phyloP scores from a whole-genome alignment of 2,888 invertebrate species.

The Volucella zonaria region DNA sequence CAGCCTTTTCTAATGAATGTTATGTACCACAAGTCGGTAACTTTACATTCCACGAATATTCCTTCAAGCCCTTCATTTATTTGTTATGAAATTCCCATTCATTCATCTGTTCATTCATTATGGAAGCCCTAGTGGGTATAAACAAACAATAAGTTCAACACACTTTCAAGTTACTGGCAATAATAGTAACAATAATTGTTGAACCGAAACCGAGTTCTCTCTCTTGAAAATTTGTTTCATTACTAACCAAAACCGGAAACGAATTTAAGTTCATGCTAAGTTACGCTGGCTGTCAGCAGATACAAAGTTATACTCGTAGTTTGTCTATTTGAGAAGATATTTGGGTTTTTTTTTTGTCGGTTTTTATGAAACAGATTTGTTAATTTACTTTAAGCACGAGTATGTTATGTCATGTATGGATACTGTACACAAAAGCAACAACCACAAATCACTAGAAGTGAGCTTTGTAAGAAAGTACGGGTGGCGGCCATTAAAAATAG shows the following conservation, averaged over 20 bases:
- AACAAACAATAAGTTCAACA: conserved; percentile 28
- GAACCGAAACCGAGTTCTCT: background rate
- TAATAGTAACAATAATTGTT: background rate
- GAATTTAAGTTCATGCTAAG: conserved; percentile 10
- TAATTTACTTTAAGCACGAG: conserved; percentile 7
- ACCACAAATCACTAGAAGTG: conserved; percentile 24
- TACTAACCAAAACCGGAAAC: background rate
- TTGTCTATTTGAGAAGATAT: conserved; percentile 27
- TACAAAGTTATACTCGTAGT: conserved; percentile 1
- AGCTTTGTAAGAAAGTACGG: conserved; percentile 36
- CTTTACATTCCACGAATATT: no score
- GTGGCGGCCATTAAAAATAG: conserved; percentile 51
- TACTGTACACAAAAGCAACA: conserved; percentile 1
- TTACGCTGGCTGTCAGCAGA: background rate
- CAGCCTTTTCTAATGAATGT: no score
- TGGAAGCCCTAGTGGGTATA: background rate
- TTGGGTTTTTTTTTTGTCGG: conserved; percentile 10
- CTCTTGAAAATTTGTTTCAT: conserved; percentile 10
- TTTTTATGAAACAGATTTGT: conserved; percentile 19
- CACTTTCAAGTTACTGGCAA: conserved; percentile 7
- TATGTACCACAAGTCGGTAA: no score
- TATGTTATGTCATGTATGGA: conserved; percentile 26
- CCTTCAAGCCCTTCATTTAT: no score
- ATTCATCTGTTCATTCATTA: no score
- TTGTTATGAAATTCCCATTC: background rate